Evolutionary conservation across 2,888 invertebrate genomes (phyloP).

Genomic region (Drosophila paracracens): DNA sequence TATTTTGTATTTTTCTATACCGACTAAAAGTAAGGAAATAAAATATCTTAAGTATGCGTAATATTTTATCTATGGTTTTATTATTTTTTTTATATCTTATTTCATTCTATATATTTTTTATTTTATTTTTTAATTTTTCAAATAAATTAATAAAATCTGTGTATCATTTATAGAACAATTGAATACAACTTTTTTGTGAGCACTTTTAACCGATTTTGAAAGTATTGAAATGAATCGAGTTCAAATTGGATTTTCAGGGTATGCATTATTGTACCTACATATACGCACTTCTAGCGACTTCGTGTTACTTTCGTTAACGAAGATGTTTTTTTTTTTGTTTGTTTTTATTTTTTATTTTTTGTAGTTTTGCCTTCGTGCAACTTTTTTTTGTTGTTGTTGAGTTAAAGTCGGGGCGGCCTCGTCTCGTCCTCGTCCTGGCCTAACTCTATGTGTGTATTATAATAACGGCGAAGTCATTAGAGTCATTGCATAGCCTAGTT

Average conservation of each 20-base stretch:
- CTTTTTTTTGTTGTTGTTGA: conserved; percentile 39
- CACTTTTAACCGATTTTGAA: neutral
- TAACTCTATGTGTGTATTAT: conserved; percentile 57
- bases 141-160: neutral
- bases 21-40: neutral
- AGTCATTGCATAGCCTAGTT: conserved; percentile 75
- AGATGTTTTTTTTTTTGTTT: conserved; percentile 64
- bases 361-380: conserved; percentile 64
- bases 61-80: neutral
- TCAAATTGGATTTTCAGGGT: neutral
- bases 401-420: conserved; percentile 59
- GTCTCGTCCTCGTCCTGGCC: conserved; percentile 42
- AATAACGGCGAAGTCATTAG: conserved; percentile 77
- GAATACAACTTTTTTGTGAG: neutral
- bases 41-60: neutral
- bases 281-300: conserved; percentile 65
- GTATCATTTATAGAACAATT: neutral
- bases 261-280: neutral
- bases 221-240: neutral
- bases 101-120: neutral
- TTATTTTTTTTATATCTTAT: neutral
- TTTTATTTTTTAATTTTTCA: neutral
- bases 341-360: conserved; percentile 9
- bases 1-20: neutral
- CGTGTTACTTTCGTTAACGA: conserved; percentile 69